Percentiles rank a stretch among this genome's conserved stretches.
Evolutionary conservation across 2,797 vertebrate genomes (phyloP).

Genomic region (Ptychobarbus kaznakovi): DNA sequence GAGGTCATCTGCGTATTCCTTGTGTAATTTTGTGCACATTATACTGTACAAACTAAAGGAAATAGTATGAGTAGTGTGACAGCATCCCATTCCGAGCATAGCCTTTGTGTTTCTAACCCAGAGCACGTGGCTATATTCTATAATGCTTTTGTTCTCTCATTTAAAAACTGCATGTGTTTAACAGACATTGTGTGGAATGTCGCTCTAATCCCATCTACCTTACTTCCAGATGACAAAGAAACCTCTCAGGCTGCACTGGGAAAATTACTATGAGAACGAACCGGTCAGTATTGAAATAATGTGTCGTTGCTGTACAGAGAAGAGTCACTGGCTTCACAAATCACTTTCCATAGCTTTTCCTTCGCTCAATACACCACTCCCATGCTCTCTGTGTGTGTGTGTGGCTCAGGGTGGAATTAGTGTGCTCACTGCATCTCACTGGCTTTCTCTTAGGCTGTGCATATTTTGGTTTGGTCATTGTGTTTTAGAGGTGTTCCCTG

Average conservation of each 20-base stretch:
- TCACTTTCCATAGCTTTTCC: constrained; percentile 71
- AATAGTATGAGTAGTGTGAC: background rate
- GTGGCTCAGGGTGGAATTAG: constrained; percentile 55
- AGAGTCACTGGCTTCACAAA: constrained; percentile 67
- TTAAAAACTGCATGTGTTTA: constrained; percentile 60
- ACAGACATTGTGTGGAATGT: constrained; percentile 51
- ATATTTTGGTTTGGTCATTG: constrained; percentile 66
- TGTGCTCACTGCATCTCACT: constrained; percentile 57
- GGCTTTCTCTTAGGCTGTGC: constrained; percentile 36
- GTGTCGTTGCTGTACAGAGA: constrained; percentile 55
- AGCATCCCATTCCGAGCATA: background rate
- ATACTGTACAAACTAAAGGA: background rate
- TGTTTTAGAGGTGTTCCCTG: constrained; percentile 50
- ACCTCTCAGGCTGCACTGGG: constrained; percentile 90
- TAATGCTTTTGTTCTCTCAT: constrained; percentile 49
- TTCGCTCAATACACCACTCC: constrained; percentile 35
- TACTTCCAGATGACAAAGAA: constrained; percentile 93
- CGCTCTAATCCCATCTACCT: constrained; percentile 80
- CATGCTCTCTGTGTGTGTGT: constrained; percentile 10
- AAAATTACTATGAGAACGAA: constrained; percentile 95
- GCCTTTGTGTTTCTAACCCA: constrained; percentile 25
- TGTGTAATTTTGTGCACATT: background rate
- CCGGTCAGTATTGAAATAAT: constrained; percentile 88
- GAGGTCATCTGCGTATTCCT: background rate
- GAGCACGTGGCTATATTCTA: background rate